Evolutionary conservation across 2,888 invertebrate species (phyloP).

Genomic region (Cheilosia scutellata): DNA sequence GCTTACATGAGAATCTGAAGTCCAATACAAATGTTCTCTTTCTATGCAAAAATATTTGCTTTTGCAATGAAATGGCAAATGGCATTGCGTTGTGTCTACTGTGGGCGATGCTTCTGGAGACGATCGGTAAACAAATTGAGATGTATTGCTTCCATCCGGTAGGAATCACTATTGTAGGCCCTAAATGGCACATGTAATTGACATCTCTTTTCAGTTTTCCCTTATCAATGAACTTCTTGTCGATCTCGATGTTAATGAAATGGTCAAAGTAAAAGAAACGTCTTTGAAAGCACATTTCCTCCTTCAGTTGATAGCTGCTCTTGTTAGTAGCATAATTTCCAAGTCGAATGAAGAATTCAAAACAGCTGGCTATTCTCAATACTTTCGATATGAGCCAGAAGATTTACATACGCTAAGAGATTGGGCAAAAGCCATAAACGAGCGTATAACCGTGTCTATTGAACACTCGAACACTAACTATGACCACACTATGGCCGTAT

Average conservation of each 20-base stretch:
- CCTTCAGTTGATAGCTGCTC: slow-evolving; percentile 77
- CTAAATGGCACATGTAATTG: neutral
- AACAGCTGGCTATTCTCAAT: slow-evolving; percentile 77
- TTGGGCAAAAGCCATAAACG: slow-evolving; percentile 41
- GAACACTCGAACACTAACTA: slow-evolving; percentile 43
- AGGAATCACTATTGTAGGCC: neutral
- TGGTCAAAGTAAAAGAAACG: slow-evolving; percentile 76
- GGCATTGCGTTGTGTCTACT: slow-evolving; percentile 77
- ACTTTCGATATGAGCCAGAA: slow-evolving; percentile 72
- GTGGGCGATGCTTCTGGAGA: slow-evolving; percentile 77
- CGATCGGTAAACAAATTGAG: slow-evolving; percentile 75
- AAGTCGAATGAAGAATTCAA: slow-evolving; percentile 77
- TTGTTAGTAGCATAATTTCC: slow-evolving; percentile 77
- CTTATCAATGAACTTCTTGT: slow-evolving; percentile 76
- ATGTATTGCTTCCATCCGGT: slow-evolving; percentile 79
- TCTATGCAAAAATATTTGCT: slow-evolving; percentile 77
- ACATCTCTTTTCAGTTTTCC: slow-evolving; percentile 62
- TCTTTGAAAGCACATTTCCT: slow-evolving; percentile 77
- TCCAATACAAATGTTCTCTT: slow-evolving; percentile 75
- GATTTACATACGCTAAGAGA: slow-evolving; percentile 39
- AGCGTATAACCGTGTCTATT: slow-evolving; percentile 34
- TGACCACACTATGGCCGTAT: slow-evolving; percentile 57
- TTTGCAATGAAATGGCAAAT: slow-evolving; percentile 77
- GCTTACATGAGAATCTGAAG: slow-evolving; percentile 76
- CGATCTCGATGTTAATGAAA: slow-evolving; percentile 75